phyloP scores from a whole-genome alignment of 2,888 invertebrate species.

The Folsomia candida region DNA sequence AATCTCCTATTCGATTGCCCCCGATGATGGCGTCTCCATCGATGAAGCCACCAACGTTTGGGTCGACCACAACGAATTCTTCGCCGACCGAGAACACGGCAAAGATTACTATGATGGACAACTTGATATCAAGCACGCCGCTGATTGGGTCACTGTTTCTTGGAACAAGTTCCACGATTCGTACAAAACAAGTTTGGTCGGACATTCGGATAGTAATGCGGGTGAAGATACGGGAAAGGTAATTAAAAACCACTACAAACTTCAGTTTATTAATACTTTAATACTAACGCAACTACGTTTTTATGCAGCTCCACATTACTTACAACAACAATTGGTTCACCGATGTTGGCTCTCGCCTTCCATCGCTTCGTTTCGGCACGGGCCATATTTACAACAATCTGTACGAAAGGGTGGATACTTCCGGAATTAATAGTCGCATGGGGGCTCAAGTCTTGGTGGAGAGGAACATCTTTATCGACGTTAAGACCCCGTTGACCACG shows the following conservation, averaged over 20 bases:
- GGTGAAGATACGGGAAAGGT: conserved; percentile 21
- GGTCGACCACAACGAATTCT: conserved; percentile 28
- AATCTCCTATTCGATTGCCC: conserved; percentile 18
- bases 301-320: no score
- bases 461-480: conserved; percentile 1
- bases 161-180: conserved; percentile 28
- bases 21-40: conserved; percentile 24
- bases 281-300: conserved; percentile 24
- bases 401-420: conserved; percentile 13
- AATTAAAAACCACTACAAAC: conserved; percentile 20
- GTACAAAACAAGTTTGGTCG: conserved; percentile 23
- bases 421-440: conserved; percentile 24
- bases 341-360: no score
- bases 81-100: conserved; percentile 15
- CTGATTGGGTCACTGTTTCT: conserved; percentile 25
- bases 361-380: no score
- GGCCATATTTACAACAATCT: no score
- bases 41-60: conserved; percentile 25
- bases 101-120: conserved; percentile 30
- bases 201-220: conserved; percentile 23
- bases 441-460: conserved; percentile 25
- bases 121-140: conserved; percentile 20
- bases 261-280: no score
- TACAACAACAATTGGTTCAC: no score
- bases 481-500: conserved; percentile 11